Conservation (phyloP, 2,113 vertebrate genomes). For the Cyrtonyx montezumae region DNA sequence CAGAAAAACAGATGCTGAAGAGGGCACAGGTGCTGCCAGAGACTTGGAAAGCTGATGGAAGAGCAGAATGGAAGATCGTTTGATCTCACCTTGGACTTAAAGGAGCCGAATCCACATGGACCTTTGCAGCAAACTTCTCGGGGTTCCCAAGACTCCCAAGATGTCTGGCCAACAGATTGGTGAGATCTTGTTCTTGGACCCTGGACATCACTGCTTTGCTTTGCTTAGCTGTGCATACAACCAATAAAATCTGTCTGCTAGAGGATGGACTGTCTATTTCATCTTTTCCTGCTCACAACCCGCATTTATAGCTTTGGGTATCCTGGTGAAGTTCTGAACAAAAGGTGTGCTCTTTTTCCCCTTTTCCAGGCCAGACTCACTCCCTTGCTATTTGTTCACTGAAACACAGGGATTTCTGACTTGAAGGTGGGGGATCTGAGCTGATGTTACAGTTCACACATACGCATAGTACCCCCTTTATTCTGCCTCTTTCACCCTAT, state of each 20-base stretch:
- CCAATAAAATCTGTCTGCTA: slow-evolving; percentile 40
- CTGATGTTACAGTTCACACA: neutral
- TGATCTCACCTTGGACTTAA: neutral
- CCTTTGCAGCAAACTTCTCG: neutral
- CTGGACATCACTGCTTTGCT: neutral
- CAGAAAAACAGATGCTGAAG: neutral
- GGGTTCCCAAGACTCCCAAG: slow-evolving; percentile 17
- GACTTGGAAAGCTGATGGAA: neutral
- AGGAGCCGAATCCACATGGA: slow-evolving; percentile 25
- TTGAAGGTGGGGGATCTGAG: neutral
- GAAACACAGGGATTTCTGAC: neutral
- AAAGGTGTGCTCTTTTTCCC: neutral
- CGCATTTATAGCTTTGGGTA: neutral
- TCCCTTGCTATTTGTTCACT: neutral
- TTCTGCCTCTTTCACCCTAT: neutral
- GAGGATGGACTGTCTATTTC: neutral
- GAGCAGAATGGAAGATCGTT: neutral
- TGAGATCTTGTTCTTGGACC: neutral
- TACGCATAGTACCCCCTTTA: neutral
- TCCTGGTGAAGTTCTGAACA: neutral
- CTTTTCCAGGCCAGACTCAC: neutral
- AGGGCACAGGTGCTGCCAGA: neutral
- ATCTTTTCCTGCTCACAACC: rapidly evolving
- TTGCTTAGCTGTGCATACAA: neutral
- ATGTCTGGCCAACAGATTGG: slow-evolving; percentile 13